Percentiles rank a stretch among this genome's conserved stretches.
phyloP scores from a whole-genome alignment of 1,140 invertebrate species.

The Spodoptera frugiperda region DNA sequence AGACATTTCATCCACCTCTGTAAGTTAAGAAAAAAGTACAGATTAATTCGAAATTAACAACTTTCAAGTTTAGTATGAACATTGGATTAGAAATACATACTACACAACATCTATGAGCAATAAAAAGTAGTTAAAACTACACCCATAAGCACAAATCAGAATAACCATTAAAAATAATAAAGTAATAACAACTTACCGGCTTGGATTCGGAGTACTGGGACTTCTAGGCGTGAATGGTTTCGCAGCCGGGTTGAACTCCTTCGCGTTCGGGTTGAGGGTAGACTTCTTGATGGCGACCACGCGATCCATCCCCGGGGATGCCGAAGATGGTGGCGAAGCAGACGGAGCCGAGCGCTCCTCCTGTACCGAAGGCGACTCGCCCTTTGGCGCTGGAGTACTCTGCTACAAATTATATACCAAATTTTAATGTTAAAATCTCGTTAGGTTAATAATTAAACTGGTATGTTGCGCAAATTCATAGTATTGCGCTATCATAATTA shows the following conservation, averaged over 20 bases:
- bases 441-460: not conserved
- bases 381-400: constrained; percentile 61
- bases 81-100: not conserved
- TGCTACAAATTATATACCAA: not conserved
- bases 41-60: too few relatives aligned
- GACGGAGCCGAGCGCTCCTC: constrained; percentile 59
- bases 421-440: not conserved
- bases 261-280: constrained; percentile 94
- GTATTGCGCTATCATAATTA: too few relatives aligned
- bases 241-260: constrained; percentile 95
- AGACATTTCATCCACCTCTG: too few relatives aligned
- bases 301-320: constrained; percentile 86
- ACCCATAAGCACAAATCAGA: too few relatives aligned
- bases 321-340: constrained; percentile 62
- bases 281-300: constrained; percentile 90
- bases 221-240: constrained; percentile 95
- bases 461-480: not conserved
- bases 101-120: too few relatives aligned
- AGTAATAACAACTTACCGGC: constrained; percentile 75
- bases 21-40: too few relatives aligned
- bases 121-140: too few relatives aligned
- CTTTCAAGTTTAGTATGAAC: not conserved
- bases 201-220: constrained; percentile 87
- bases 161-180: too few relatives aligned
- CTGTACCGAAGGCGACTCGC: constrained; percentile 53